Conservation (phyloP, 2,888 invertebrate genomes). For the Resseliella maxima region DNA sequence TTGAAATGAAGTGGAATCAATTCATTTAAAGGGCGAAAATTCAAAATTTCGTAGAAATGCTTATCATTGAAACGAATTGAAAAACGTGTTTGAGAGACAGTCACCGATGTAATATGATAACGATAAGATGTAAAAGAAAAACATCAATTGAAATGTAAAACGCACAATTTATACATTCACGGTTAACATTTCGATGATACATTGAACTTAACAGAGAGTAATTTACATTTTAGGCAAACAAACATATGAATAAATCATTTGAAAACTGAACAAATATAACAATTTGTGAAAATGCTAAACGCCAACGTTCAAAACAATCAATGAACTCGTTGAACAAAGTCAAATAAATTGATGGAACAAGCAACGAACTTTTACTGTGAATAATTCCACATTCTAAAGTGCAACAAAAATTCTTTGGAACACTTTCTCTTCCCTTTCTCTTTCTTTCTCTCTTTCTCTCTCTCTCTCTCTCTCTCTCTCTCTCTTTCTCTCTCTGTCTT, state of each 20-base stretch:
- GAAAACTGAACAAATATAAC: not conserved
- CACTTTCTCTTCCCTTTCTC: not conserved
- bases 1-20: not conserved
- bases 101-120: not conserved
- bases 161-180: not conserved
- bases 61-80: not conserved
- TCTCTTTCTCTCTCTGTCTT: not conserved
- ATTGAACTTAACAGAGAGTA: not conserved
- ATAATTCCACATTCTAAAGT: constrained; percentile 14
- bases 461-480: not conserved
- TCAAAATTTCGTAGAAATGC: not conserved
- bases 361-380: constrained; percentile 3
- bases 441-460: not conserved
- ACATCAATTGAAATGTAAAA: not conserved
- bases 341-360: constrained; percentile 20
- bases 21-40: not conserved
- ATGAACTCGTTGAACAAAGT: constrained; percentile 50
- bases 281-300: not conserved
- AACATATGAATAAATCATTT: constrained; percentile 46
- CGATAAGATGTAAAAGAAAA: not conserved
- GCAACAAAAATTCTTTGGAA: not conserved
- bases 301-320: constrained; percentile 31
- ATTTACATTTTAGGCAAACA: constrained; percentile 11
- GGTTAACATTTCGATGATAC: not conserved
- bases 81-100: not conserved